Base-by-base conservation (phyloP, 2,113 vertebrate genomes). In the Ranitomeya variabilis region DNA sequence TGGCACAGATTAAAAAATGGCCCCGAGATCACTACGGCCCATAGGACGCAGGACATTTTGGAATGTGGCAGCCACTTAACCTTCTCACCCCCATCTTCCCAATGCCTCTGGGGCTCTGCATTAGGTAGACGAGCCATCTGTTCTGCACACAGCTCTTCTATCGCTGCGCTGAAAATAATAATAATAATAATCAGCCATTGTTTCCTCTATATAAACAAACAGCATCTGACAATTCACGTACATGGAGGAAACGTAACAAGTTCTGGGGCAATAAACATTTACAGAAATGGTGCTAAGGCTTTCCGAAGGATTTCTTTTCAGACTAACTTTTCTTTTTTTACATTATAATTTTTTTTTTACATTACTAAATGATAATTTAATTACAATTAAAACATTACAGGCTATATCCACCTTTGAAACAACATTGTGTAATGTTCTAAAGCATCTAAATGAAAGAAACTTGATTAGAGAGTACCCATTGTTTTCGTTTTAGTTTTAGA, bases 61-160 rank as follows among this genome's bases (percentile, higher is more conserved):
- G 85, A 79, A 78, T 86, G 74, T 52, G 8, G 60, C 74, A 86
- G 85, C 71, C 85, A 86, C 74, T 86, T 86, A 86, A 86, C 85
- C 85, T 86, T 54, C 59, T 86, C 74, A 86, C 85, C 85, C 60
- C 85, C 74, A 86, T 86, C 60, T 78, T 83, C 51, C 52, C 85
- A 66, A 26, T 79, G 85, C 85, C 85, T 79, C 14, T 52, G 85
- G 85, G 85, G 74, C 74, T 52, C 71, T 26, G 45, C 37, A 51
- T 86, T 66, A 86, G 85, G 55, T 78, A 86, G 8, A 66, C 31
- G 13, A 66, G 73, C 37, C 85, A 86, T 86, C 85, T 86, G 85
- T n/a, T 86, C 74, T 15, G 59, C 60, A 82, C 57, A 16, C n/a
- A 23, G 54, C 54, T 57, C 55, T 23, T 31, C 54, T 80, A 59